These are phyloP conservation scores for Antheraea pernyi DNA, from an alignment of 1,140 invertebrate species.

Conservation along the genomic window DNA sequence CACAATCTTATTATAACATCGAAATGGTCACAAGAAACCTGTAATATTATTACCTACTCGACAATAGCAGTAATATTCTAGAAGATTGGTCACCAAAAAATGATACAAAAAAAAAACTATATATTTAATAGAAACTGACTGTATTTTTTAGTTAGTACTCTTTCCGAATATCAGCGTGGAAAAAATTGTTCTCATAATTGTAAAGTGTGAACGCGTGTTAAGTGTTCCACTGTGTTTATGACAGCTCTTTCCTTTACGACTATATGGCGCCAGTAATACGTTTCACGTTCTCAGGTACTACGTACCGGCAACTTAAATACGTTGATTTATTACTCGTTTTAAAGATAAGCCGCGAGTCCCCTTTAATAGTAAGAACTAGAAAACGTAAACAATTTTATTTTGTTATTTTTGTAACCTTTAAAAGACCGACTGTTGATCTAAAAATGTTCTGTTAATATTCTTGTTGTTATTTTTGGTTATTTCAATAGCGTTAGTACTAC, in stretches of 20 bases:
- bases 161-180: neutral
- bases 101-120: no score
- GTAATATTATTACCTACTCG: no score
- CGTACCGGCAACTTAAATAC: conserved; percentile 8
- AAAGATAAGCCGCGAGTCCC: conserved; percentile 8
- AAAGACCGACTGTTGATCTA: neutral
- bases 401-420: neutral
- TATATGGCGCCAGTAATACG: conserved; percentile 9
- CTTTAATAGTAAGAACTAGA: neutral
- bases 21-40: no score
- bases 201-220: neutral
- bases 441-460: neutral
- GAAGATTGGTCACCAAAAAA: no score
- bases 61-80: no score
- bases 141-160: neutral
- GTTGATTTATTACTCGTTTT: conserved; percentile 8
- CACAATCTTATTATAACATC: no score
- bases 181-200: conserved; percentile 3
- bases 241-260: conserved; percentile 12
- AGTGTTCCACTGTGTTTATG: conserved; percentile 16
- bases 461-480: neutral
- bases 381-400: conserved; percentile 9
- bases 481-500: neutral
- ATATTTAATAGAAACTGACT: no score
- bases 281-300: neutral